Evolutionary conservation across 2,797 vertebrate genomes (phyloP).

Genomic region (Sciurus carolinensis): DNA sequence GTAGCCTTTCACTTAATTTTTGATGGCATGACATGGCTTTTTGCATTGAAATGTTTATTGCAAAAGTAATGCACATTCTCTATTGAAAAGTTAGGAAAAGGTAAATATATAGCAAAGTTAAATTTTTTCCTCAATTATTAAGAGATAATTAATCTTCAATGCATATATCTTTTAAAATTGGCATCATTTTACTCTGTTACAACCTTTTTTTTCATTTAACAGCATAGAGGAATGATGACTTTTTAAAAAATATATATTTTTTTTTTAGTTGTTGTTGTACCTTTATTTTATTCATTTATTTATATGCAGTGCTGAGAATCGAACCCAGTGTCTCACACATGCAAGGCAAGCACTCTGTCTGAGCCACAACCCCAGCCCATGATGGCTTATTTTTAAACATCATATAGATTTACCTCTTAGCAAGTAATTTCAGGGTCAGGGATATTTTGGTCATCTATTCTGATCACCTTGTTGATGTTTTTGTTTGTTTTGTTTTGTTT

Average conservation of each 20-base stretch:
- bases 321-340: too few species aligned
- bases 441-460: slow-evolving; percentile 1
- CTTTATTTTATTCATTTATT: too few species aligned
- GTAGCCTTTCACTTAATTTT: slow-evolving; percentile 37
- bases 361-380: too few species aligned
- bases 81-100: slow-evolving; percentile 17
- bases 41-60: slow-evolving; percentile 46
- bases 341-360: too few species aligned
- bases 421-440: background rate
- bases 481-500: slow-evolving; percentile 7
- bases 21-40: background rate
- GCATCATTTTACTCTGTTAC: background rate
- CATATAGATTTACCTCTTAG: background rate
- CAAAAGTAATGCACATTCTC: slow-evolving; percentile 1
- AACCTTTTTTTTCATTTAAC: too few species aligned
- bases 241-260: too few species aligned
- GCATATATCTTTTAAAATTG: background rate
- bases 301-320: too few species aligned
- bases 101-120: background rate
- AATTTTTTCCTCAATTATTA: background rate
- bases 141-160: background rate
- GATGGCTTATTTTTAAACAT: slow-evolving; percentile 18
- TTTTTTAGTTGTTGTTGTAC: too few species aligned
- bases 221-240: too few species aligned
- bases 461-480: background rate